Evolutionary conservation across 2,113 vertebrate species (phyloP).

Genomic region (Notiomystis cincta): DNA sequence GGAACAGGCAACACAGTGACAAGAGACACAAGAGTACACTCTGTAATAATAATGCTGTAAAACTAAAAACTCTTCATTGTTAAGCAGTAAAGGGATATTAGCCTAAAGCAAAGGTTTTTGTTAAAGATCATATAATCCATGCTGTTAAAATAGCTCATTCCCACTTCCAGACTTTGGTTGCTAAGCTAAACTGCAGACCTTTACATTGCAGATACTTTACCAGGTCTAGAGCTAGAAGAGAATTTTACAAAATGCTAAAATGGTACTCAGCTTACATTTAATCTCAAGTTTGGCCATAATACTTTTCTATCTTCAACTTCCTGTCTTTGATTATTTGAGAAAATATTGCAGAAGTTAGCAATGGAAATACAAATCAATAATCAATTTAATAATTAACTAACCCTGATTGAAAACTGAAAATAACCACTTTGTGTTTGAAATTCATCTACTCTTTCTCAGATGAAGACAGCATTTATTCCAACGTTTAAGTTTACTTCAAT

Average conservation of each 20-base stretch:
- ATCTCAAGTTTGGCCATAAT: neutral
- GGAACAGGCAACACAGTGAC: neutral
- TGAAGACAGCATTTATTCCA: neutral
- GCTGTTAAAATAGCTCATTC: neutral
- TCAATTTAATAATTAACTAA: neutral
- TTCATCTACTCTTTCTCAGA: neutral
- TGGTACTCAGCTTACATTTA: neutral
- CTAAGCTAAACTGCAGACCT: neutral
- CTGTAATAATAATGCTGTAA: neutral
- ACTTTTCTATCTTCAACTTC: neutral
- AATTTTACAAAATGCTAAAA: neutral
- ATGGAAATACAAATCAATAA: neutral
- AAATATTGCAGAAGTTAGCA: neutral
- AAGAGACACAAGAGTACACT: neutral
- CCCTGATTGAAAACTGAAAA: neutral
- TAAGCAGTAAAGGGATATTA: neutral
- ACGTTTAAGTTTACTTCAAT: neutral
- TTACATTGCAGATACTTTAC: neutral
- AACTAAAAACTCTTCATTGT: neutral
- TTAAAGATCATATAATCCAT: neutral
- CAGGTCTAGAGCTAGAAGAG: neutral
- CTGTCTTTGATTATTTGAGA: neutral
- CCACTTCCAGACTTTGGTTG: neutral
- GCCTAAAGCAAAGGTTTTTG: neutral
- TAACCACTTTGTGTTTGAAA: neutral